phyloP scores from a whole-genome alignment of 1,140 invertebrate genomes.

The Sipha flava region DNA sequence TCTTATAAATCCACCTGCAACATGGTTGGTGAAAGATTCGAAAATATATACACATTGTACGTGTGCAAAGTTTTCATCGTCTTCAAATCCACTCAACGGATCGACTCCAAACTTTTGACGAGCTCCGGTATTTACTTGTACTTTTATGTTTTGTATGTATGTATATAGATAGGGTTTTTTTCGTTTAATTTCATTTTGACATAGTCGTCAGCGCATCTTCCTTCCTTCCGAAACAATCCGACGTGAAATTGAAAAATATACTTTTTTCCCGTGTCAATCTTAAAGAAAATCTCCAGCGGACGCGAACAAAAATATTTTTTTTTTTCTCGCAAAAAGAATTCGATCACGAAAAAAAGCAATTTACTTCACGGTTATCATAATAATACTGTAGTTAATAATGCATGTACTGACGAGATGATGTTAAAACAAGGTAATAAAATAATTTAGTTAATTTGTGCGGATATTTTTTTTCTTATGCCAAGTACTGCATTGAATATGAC shows the following conservation, averaged over 20 bases:
- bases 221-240: background rate
- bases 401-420: too few species aligned
- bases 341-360: background rate
- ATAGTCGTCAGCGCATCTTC: background rate
- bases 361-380: too few species aligned
- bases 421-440: too few species aligned
- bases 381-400: too few species aligned
- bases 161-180: background rate
- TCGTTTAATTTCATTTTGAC: background rate
- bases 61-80: background rate
- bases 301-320: background rate
- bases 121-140: too few species aligned
- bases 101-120: background rate
- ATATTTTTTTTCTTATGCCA: too few species aligned
- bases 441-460: too few species aligned
- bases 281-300: background rate
- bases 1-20: too few species aligned
- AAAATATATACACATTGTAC: too few species aligned
- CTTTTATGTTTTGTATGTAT: background rate
- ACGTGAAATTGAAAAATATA: background rate
- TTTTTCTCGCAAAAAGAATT: background rate
- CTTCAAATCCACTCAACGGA: background rate
- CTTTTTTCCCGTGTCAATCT: background rate
- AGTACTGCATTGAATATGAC: too few species aligned
- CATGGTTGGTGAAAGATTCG: too few species aligned